Percentiles rank a stretch among this genome's conserved stretches.
Evolutionary conservation across 2,113 vertebrate genomes (phyloP).

Genomic region (Cromileptes altivelis): DNA sequence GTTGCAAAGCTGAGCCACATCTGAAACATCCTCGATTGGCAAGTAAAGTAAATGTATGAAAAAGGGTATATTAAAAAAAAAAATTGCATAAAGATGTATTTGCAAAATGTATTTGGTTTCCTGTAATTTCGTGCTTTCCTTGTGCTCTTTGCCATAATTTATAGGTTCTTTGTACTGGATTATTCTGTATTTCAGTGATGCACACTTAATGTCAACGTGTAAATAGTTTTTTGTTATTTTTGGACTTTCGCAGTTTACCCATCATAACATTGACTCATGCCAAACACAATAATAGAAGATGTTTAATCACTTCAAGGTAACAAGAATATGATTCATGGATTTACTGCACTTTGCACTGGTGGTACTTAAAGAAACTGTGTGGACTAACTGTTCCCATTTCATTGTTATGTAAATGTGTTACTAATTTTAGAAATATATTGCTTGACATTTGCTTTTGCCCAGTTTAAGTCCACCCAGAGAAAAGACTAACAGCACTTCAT

Average conservation of each 20-base stretch:
- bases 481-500: conserved; percentile 44
- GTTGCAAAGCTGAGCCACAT: conserved; percentile 76
- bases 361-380: conserved; percentile 45
- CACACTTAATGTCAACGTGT: conserved; percentile 62
- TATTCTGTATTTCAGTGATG: conserved; percentile 58
- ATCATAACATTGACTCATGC: conserved; percentile 48
- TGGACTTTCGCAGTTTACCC: conserved; percentile 37
- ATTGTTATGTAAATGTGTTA: conserved; percentile 40
- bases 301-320: conserved; percentile 37
- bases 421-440: conserved; percentile 29
- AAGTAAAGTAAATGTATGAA: conserved; percentile 31
- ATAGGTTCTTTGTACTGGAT: conserved; percentile 51
- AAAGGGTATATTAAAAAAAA: conserved; percentile 16
- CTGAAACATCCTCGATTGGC: conserved; percentile 51
- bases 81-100: conserved; percentile 38
- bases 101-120: conserved; percentile 56
- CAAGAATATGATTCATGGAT: conserved; percentile 44
- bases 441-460: conserved; percentile 44
- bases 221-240: conserved; percentile 64
- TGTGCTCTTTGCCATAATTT: conserved; percentile 64
- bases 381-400: conserved; percentile 27
- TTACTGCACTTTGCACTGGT: conserved; percentile 73
- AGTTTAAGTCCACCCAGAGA: conserved; percentile 26
- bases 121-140: conserved; percentile 55
- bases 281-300: conserved; percentile 51